These are phyloP conservation scores for Phengaris alcon DNA, from an alignment of 2,888 invertebrate genomes.

Conservation along the genomic window DNA sequence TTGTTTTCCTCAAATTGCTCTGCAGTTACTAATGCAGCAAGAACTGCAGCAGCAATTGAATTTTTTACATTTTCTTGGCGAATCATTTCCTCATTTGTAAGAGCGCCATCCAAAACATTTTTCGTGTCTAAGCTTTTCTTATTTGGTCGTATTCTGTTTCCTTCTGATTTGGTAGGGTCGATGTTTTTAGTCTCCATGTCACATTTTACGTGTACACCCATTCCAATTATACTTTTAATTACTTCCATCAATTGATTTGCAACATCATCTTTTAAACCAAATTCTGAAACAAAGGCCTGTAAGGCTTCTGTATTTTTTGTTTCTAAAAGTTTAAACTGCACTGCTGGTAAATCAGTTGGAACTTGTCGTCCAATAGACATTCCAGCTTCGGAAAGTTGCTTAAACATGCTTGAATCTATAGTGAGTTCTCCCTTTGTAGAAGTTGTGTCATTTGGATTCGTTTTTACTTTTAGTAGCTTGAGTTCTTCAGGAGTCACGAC, in stretches of 20 bases:
- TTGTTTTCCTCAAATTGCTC: slow-evolving; percentile 74
- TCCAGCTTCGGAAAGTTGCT: slow-evolving; percentile 83
- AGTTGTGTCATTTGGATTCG: slow-evolving; percentile 72
- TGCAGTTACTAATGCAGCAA: slow-evolving; percentile 73
- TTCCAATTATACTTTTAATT: slow-evolving; percentile 73
- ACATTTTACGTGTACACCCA: slow-evolving; percentile 71
- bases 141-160: slow-evolving; percentile 54
- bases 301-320: slow-evolving; percentile 72
- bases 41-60: slow-evolving; percentile 74
- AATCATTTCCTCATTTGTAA: slow-evolving; percentile 53
- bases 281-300: slow-evolving; percentile 72
- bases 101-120: slow-evolving; percentile 45
- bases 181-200: slow-evolving; percentile 58
- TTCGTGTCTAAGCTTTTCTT: slow-evolving; percentile 55
- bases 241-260: slow-evolving; percentile 75
- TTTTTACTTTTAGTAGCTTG: slow-evolving; percentile 72
- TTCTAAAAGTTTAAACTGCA: slow-evolving; percentile 77
- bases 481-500: slow-evolving; percentile 75
- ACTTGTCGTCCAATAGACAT: slow-evolving; percentile 83
- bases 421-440: slow-evolving; percentile 80
- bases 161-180: slow-evolving; percentile 47
- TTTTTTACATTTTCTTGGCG: slow-evolving; percentile 76
- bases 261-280: slow-evolving; percentile 74
- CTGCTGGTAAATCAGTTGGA: slow-evolving; percentile 80
- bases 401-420: slow-evolving; percentile 82